Evolutionary conservation across 1,140 invertebrate species (phyloP).

Genomic region (Drosophila mauritiana): DNA sequence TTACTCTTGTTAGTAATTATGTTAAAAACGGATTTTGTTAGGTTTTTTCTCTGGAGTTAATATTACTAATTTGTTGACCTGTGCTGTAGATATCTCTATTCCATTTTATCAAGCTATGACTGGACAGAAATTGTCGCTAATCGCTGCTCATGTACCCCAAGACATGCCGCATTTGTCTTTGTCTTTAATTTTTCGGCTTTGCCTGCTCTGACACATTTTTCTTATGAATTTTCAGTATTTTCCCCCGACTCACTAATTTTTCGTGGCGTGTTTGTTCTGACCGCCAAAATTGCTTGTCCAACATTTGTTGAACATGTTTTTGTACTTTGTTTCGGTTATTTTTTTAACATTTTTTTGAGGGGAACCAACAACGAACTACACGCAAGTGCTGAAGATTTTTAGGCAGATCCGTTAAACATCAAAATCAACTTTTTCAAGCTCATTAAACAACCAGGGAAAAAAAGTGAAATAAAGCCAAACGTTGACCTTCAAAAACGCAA

Average conservation of each 20-base stretch:
- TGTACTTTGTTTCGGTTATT: constrained; percentile 35
- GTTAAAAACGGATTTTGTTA: too few relatives aligned
- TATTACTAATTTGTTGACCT: not conserved
- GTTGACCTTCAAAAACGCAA: constrained; percentile 79
- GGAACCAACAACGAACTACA: constrained; percentile 27
- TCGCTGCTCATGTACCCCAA: constrained; percentile 48
- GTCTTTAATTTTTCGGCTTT: constrained; percentile 44
- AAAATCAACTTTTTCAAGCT: constrained; percentile 71
- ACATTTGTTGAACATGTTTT: constrained; percentile 55
- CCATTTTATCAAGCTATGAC: constrained; percentile 44
- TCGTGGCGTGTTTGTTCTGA: constrained; percentile 37
- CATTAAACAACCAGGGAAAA: constrained; percentile 62
- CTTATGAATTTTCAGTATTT: constrained; percentile 52
- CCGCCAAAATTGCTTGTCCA: constrained; percentile 49
- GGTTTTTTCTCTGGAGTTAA: too few relatives aligned
- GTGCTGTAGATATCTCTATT: not conserved
- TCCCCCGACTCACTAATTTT: constrained; percentile 20
- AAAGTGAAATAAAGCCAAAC: constrained; percentile 53
- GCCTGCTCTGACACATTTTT: constrained; percentile 52
- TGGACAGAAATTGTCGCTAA: constrained; percentile 60
- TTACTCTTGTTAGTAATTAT: too few relatives aligned
- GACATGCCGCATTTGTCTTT: constrained; percentile 62
- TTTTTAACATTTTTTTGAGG: not conserved
- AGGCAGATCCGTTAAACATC: constrained; percentile 48
- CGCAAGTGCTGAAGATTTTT: constrained; percentile 32